A percentile compares a stretch with the other conserved stretches of the same genome.
Evolutionary conservation across 2,797 vertebrate genomes (phyloP).

Genomic region (Triplophysa bombifrons): DNA sequence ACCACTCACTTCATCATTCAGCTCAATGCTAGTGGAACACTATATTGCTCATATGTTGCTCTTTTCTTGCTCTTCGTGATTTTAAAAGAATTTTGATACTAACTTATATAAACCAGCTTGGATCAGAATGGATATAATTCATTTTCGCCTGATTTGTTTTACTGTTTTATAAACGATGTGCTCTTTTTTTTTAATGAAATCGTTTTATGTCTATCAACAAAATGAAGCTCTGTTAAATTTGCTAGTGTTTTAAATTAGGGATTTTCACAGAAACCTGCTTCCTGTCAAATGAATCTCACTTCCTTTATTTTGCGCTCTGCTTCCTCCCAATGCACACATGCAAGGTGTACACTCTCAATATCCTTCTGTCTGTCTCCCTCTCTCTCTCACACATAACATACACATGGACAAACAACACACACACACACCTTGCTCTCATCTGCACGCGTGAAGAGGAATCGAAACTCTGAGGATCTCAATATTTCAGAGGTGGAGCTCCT

Average conservation of each 20-base stretch:
- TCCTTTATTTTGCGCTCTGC: slow-evolving; percentile 63
- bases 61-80: background rate
- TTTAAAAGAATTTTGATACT: background rate
- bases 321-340: slow-evolving; percentile 60
- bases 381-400: slow-evolving; percentile 19
- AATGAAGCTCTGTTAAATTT: slow-evolving; percentile 6
- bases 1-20: background rate
- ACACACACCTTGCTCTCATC: slow-evolving; percentile 46
- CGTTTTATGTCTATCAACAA: background rate
- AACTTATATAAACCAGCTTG: background rate
- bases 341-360: slow-evolving; percentile 38
- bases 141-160: background rate
- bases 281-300: slow-evolving; percentile 74
- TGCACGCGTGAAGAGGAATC: slow-evolving; percentile 46
- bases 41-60: background rate
- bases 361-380: slow-evolving; percentile 30
- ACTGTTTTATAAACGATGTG: no score
- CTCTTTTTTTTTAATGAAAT: no score
- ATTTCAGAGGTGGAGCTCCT: slow-evolving; percentile 29
- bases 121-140: background rate
- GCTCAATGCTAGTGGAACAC: background rate
- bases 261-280: slow-evolving; percentile 67
- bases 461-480: slow-evolving; percentile 49
- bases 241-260: slow-evolving; percentile 41
- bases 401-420: slow-evolving; percentile 6